These are phyloP conservation scores for Phalacrocorax carbo DNA, from an alignment of 2,113 vertebrate species.

Conservation along the genomic window DNA sequence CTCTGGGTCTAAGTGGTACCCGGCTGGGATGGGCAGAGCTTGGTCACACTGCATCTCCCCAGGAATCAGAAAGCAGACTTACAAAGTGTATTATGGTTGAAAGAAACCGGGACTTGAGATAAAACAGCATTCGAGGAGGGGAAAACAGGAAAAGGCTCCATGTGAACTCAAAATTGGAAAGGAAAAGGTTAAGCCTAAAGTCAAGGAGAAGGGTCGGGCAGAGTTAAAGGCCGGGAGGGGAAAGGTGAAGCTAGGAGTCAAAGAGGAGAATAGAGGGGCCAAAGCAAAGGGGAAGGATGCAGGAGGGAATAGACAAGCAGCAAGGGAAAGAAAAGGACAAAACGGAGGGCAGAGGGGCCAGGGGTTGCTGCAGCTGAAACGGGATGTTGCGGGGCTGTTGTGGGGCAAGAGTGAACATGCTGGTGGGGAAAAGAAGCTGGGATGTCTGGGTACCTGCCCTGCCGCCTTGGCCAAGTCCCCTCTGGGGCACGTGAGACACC, in stretches of 20 bases:
- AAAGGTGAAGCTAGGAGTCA: neutral
- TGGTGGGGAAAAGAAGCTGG: neutral
- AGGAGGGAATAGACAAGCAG: neutral
- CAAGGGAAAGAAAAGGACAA: neutral
- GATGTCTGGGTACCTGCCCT: neutral
- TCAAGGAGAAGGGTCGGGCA: neutral
- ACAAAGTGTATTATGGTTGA: neutral
- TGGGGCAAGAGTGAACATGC: neutral
- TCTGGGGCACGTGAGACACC: too few relatives aligned
- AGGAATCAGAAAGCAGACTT: neutral
- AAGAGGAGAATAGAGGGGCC: neutral
- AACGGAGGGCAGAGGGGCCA: neutral
- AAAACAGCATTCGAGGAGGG: neutral
- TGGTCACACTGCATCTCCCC: neutral
- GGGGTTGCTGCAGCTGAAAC: neutral
- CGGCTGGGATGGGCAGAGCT: neutral
- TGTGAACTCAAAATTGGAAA: neutral
- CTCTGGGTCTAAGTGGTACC: accelerated
- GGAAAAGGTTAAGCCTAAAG: conserved; percentile 29
- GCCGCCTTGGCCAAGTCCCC: neutral
- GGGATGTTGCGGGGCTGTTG: neutral
- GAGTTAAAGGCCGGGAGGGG: neutral
- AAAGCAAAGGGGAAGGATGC: neutral
- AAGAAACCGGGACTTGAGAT: neutral
- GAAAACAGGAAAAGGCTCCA: neutral